A percentile compares a stretch with the other conserved stretches of the same genome.
Conservation (phyloP, 2,113 vertebrate species). For the Percopsis transmontana region DNA sequence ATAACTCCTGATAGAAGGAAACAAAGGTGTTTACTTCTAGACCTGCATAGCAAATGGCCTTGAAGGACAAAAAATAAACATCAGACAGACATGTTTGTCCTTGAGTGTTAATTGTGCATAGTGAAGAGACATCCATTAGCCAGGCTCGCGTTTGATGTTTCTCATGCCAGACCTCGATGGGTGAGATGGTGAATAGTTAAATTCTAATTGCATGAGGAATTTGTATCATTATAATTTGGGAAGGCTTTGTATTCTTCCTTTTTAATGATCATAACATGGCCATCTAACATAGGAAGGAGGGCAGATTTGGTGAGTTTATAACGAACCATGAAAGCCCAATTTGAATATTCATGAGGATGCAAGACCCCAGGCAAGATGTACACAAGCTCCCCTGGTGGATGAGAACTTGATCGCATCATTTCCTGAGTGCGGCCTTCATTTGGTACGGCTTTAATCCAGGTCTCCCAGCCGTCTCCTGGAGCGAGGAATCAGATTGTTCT, state of each 20-base stretch:
- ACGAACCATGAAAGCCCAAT: constrained; percentile 79
- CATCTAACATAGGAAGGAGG: constrained; percentile 67
- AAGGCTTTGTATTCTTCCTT: constrained; percentile 69
- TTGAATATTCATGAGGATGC: constrained; percentile 87
- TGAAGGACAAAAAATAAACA: constrained; percentile 58
- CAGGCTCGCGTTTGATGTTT: constrained; percentile 69
- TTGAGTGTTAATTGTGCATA: constrained; percentile 75
- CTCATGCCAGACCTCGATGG: constrained; percentile 67
- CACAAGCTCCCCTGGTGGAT: constrained; percentile 79
- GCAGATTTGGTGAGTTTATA: constrained; percentile 78
- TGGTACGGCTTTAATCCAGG: constrained; percentile 58
- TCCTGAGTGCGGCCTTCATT: constrained; percentile 71
- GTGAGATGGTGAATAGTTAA: constrained; percentile 69
- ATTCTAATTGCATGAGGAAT: constrained; percentile 73
- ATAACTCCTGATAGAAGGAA: constrained; percentile 47
- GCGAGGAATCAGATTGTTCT: constrained; percentile 5
- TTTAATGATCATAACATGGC: constrained; percentile 76
- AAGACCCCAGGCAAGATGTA: constrained; percentile 84
- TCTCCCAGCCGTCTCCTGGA: constrained; percentile 52
- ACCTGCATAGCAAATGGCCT: constrained; percentile 66
- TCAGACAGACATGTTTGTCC: constrained; percentile 66
- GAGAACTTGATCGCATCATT: constrained; percentile 79
- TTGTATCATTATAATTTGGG: constrained; percentile 71
- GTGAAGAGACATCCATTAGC: constrained; percentile 67
- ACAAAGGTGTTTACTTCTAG: constrained; percentile 72